Evolutionary conservation across 2,888 invertebrate species (phyloP).

Genomic region (Esperia sulphurella): DNA sequence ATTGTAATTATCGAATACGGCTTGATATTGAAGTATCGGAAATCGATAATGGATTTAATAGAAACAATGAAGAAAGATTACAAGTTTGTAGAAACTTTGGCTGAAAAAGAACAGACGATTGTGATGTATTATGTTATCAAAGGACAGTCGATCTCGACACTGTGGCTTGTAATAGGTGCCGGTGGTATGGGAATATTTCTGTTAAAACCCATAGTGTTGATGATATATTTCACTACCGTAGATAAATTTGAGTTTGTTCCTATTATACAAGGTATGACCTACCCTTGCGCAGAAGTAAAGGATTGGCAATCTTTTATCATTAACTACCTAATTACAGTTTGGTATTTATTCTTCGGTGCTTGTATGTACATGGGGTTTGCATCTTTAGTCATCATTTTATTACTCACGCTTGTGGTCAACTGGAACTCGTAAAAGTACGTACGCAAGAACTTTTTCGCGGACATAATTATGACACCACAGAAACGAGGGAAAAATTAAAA

Average conservation of each 20-base stretch:
- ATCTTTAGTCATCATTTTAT: background rate
- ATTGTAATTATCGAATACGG: no score
- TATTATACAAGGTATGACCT: background rate
- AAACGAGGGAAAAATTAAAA: background rate
- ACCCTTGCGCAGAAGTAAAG: background rate
- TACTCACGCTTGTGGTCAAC: background rate
- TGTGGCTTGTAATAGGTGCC: background rate
- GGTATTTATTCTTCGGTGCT: background rate
- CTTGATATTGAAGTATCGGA: no score
- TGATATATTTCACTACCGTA: background rate
- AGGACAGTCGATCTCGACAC: no score
- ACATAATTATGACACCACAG: background rate
- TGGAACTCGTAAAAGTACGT: background rate
- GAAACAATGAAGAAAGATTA: background rate
- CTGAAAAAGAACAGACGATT: background rate
- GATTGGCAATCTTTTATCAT: background rate
- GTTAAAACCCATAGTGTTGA: background rate
- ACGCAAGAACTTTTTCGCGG: background rate
- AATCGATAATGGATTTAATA: no score
- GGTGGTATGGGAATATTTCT: background rate
- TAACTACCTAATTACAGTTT: background rate
- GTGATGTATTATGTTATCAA: background rate
- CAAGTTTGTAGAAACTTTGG: background rate
- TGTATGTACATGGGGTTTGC: background rate
- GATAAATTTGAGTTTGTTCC: background rate